These are phyloP conservation scores for Okapia johnstoni DNA, from an alignment of 2,113 vertebrate genomes.

Conservation along the genomic window DNA sequence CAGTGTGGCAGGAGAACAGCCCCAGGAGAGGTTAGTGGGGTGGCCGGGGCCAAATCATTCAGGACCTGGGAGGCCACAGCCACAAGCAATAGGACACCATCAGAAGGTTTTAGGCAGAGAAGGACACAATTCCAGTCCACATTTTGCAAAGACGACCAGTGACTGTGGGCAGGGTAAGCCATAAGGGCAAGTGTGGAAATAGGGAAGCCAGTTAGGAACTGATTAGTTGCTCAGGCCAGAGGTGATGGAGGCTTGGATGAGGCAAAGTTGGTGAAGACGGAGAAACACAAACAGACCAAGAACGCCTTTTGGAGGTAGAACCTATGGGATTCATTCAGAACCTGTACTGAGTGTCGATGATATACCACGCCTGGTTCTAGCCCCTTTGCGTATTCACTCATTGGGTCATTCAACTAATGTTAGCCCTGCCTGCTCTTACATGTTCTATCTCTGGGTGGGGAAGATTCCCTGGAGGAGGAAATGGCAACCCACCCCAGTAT, in stretches of 20 bases:
- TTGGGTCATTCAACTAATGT: not conserved
- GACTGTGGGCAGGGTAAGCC: not conserved
- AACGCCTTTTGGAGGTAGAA: not conserved
- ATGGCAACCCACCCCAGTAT: not conserved
- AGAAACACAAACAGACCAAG: not conserved
- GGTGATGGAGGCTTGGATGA: not conserved
- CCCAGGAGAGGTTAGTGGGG: not conserved
- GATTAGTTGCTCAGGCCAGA: not conserved
- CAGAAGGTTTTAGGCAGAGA: not conserved
- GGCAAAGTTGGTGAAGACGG: not conserved
- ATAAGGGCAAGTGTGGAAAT: not conserved
- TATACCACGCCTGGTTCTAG: not conserved
- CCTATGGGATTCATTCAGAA: not conserved
- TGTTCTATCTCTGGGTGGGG: not conserved
- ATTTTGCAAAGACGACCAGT: not conserved
- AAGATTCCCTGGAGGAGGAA: not conserved
- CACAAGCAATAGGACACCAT: not conserved
- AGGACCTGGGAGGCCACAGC: not conserved
- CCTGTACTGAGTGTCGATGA: not conserved
- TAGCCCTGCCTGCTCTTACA: not conserved
- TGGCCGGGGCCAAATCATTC: accelerated
- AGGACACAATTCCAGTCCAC: not conserved
- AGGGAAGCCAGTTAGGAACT: not conserved
- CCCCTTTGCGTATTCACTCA: not conserved
- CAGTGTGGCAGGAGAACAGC: not conserved